Base-by-base conservation (phyloP, 2,797 vertebrate genomes). In the Limosa lapponica region DNA sequence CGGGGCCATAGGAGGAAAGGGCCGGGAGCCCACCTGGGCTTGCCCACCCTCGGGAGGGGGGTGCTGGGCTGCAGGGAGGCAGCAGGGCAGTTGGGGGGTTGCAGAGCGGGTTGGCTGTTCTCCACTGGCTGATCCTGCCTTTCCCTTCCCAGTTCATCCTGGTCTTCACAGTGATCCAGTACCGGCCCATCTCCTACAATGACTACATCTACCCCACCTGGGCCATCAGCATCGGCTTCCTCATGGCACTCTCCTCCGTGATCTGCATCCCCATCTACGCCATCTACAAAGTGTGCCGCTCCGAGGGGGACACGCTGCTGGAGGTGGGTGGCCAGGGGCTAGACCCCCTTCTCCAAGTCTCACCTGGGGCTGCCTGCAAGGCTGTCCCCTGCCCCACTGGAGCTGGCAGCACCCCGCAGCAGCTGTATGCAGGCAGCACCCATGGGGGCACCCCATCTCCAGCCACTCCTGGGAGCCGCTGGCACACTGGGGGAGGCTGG, bases 141-240 rank as follows among this genome's bases (percentile, higher is more conserved):
- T 22, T 55, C 70, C 81, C 67, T 87, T 83, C 84, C 59, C 95
- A 99, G 99, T 99, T 99, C 98, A 99, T 99, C 97, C 98, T 99
- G 97, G 97, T 99, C 96, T 99, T 99, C 98, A 99, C 99, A 5
- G 99, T 99, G 96, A 99, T 99, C 97, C 99, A 99, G 98, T 99
- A 99, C 98, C 99, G 98, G 88, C 99, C 99, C 59, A 99, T 99
- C 96, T 99, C 98, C 88, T 99, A 99, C 98, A 99, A 99, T 2
- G 97, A 99, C 52, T 99, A 99, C 4, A 93, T 99, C 69, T 99
- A 99, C 87, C 99, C 99, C 0, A 83, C 96, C 92, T 99, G 99
- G 99, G 99, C 99, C 32, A 98, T 99, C 96, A 98, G 98, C 79
- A 98, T 99, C 0, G 99, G 99, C 81, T 99, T 99, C 96, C 96